These are phyloP conservation scores for Maccullochella peelii DNA, from an alignment of 2,113 vertebrate genomes.

Conservation along the genomic window DNA sequence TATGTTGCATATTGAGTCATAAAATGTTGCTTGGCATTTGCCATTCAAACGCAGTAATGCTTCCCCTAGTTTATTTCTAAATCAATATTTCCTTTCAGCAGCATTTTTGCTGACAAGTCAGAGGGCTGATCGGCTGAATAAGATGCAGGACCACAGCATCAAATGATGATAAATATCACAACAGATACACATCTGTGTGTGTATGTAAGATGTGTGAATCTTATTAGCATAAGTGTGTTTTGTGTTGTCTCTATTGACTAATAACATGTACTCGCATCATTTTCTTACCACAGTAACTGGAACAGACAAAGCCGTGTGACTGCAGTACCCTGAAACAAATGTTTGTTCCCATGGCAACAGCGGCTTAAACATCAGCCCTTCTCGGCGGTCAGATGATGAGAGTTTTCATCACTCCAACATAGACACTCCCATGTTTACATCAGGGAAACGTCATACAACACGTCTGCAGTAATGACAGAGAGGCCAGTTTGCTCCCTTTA, in stretches of 20 bases:
- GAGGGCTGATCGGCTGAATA: slow-evolving; percentile 26
- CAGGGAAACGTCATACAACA: slow-evolving; percentile 59
- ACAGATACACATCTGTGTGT: neutral
- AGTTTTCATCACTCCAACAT: slow-evolving; percentile 49
- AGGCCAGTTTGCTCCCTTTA: slow-evolving; percentile 24
- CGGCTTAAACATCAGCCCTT: slow-evolving; percentile 53
- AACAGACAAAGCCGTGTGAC: neutral
- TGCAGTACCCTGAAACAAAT: slow-evolving; percentile 13
- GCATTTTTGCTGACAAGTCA: slow-evolving; percentile 62
- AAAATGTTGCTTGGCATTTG: slow-evolving; percentile 57
- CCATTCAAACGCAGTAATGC: slow-evolving; percentile 65
- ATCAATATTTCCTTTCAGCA: slow-evolving; percentile 60
- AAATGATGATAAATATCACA: slow-evolving; percentile 28
- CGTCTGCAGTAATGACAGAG: slow-evolving; percentile 63
- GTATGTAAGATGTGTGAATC: neutral
- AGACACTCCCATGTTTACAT: slow-evolving; percentile 68
- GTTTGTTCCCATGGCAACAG: slow-evolving; percentile 67
- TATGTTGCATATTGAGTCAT: slow-evolving; percentile 57
- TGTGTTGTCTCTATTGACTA: neutral
- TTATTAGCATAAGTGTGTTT: neutral
- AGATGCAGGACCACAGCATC: slow-evolving; percentile 4
- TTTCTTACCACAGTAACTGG: neutral
- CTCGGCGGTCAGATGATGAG: slow-evolving; percentile 53
- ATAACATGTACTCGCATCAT: neutral
- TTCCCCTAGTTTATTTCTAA: slow-evolving; percentile 45